A percentile compares a stretch with the other conserved stretches of the same genome.
phyloP scores from a whole-genome alignment of 2,888 invertebrate species.

The Prenolepis imparis region DNA sequence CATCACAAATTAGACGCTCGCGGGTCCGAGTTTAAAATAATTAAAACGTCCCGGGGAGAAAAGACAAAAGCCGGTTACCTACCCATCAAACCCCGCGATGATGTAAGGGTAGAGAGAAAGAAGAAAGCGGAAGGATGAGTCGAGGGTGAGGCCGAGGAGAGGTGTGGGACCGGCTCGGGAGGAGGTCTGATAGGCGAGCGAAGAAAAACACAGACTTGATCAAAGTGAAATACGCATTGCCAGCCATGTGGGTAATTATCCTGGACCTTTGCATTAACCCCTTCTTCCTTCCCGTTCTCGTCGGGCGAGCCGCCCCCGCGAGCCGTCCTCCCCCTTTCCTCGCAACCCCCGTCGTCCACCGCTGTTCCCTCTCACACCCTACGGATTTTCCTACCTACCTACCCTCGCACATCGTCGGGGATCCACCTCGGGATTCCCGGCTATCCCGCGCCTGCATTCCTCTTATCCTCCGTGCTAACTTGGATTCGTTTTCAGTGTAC shows the following conservation, averaged over 20 bases:
- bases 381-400: conserved; percentile 70
- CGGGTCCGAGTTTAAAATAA: conserved; percentile 84
- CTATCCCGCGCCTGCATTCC: conserved; percentile 59
- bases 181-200: conserved; percentile 82
- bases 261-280: conserved; percentile 85
- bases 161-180: conserved; percentile 58
- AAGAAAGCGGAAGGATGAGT: conserved; percentile 76
- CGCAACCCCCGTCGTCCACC: conserved; percentile 51
- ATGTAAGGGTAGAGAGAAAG: conserved; percentile 80
- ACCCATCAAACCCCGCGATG: conserved; percentile 77
- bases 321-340: conserved; percentile 9
- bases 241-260: conserved; percentile 86
- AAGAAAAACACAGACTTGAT: conserved; percentile 86
- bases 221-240: conserved; percentile 85
- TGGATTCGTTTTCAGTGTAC: conserved; percentile 59
- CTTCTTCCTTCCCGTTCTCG: conserved; percentile 69
- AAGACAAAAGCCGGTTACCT: conserved; percentile 84
- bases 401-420: conserved; percentile 61
- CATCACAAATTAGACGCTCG: conserved; percentile 84
- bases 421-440: conserved; percentile 65
- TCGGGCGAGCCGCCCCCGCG: conserved; percentile 55
- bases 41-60: conserved; percentile 83
- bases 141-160: conserved; percentile 67
- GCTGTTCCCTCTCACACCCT: conserved; percentile 57
- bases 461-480: conserved; percentile 58